Conservation (phyloP, 2,888 invertebrate genomes). For the Ptilodon capucinus region DNA sequence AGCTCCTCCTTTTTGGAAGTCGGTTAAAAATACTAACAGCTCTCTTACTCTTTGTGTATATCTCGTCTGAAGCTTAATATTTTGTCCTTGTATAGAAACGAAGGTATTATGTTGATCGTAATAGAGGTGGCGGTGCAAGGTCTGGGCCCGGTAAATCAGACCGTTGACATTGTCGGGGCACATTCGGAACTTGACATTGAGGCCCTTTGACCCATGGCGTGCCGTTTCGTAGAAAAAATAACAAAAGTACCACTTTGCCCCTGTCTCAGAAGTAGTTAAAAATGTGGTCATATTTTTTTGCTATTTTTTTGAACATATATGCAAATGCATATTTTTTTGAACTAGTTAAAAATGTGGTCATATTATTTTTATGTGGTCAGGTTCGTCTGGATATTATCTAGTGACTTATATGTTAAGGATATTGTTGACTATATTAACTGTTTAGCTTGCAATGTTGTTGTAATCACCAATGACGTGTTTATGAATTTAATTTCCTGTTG, state of each 20-base stretch:
- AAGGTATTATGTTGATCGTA: constrained; percentile 8
- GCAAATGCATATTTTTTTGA: too few relatives aligned
- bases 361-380: too few relatives aligned
- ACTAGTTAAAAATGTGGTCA: too few relatives aligned
- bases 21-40: too few relatives aligned
- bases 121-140: constrained; percentile 34
- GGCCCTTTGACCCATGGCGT: constrained; percentile 2
- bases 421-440: too few relatives aligned
- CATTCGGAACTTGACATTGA: constrained; percentile 39
- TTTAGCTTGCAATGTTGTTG: too few relatives aligned
- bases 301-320: too few relatives aligned
- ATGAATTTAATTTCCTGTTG: not conserved
- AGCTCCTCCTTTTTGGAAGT: too few relatives aligned
- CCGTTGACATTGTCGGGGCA: constrained; percentile 43
- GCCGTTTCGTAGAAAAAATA: not conserved
- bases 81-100: not conserved
- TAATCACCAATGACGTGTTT: not conserved
- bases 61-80: not conserved
- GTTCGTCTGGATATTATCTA: too few relatives aligned
- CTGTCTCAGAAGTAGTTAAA: not conserved
- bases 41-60: too few relatives aligned
- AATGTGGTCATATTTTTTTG: too few relatives aligned
- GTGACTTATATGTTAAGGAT: too few relatives aligned
- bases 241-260: not conserved
- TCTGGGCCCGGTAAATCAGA: constrained; percentile 18